These are phyloP conservation scores for Austrofundulus limnaeus DNA, from an alignment of 2,113 vertebrate genomes.

Conservation along the genomic window DNA sequence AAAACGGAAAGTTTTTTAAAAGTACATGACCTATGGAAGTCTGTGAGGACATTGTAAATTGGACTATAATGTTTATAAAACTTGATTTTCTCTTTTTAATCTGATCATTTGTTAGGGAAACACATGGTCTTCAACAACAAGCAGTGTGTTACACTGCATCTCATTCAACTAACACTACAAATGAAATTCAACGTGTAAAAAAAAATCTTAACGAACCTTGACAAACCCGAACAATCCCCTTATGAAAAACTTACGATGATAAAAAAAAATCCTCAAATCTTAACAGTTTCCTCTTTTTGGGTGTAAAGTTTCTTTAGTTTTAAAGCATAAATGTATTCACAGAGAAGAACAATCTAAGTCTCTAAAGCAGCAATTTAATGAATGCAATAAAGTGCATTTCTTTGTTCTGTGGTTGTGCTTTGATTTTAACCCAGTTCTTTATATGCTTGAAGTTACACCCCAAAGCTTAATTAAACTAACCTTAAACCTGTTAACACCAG, in stretches of 20 bases:
- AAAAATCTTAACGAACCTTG: no score
- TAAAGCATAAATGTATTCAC: background rate
- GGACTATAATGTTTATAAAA: background rate
- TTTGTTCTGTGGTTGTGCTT: background rate
- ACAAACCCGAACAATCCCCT: no score
- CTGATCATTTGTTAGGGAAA: background rate
- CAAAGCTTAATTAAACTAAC: background rate
- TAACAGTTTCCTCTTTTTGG: background rate
- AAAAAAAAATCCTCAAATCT: background rate
- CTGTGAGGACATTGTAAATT: background rate
- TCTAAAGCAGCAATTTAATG: background rate
- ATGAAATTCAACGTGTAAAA: no score
- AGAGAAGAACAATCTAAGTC: background rate
- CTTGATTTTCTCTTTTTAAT: conserved; percentile 13
- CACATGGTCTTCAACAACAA: background rate
- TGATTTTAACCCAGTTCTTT: background rate
- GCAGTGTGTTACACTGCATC: background rate
- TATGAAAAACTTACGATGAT: no score
- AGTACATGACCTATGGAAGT: no score
- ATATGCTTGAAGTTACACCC: background rate
- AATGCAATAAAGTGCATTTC: background rate
- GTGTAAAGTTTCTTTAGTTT: background rate
- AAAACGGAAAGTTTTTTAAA: no score
- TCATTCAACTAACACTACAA: background rate
- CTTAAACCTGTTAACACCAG: background rate